These are phyloP conservation scores for Anabas testudineus DNA, from an alignment of 2,797 vertebrate genomes.

Conservation along the genomic window DNA sequence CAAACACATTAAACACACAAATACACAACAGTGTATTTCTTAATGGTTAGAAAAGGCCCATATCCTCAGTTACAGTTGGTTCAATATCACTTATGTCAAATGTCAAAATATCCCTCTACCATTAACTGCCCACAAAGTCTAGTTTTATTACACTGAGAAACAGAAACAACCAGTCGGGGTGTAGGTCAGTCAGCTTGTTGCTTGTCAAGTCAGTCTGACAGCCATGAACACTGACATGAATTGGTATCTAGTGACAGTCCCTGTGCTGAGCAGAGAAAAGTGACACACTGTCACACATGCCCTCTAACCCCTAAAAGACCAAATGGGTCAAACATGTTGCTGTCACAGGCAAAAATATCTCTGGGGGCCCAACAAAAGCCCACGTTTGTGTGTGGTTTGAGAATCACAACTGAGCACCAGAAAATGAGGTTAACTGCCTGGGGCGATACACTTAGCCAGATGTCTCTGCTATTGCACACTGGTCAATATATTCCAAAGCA, in stretches of 20 bases:
- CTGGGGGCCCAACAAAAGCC: conserved; percentile 47
- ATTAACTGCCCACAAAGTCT: not conserved
- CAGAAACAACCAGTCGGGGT: not conserved
- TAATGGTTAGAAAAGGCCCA: no score
- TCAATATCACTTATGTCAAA: no score
- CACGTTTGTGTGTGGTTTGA: conserved; percentile 9
- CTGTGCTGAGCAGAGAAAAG: conserved; percentile 45
- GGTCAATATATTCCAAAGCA: not conserved
- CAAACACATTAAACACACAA: no score
- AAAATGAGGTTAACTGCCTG: conserved; percentile 39
- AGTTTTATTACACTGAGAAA: not conserved
- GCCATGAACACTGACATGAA: conserved; percentile 11
- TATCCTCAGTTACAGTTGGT: no score
- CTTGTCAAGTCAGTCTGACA: not conserved
- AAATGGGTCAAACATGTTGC: conserved; percentile 57
- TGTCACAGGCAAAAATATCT: conserved; percentile 60
- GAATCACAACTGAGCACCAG: conserved; percentile 31
- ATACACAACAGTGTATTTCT: no score
- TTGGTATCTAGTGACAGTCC: conserved; percentile 12
- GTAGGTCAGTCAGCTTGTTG: not conserved
- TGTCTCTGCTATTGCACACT: conserved; percentile 4
- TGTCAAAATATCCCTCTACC: no score
- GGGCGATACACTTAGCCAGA: not conserved
- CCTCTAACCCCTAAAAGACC: conserved; percentile 30
- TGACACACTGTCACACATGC: conserved; percentile 48